Evolutionary conservation across 2,113 vertebrate species (phyloP).

Genomic region (Stomatorhinus ivindoensis): DNA sequence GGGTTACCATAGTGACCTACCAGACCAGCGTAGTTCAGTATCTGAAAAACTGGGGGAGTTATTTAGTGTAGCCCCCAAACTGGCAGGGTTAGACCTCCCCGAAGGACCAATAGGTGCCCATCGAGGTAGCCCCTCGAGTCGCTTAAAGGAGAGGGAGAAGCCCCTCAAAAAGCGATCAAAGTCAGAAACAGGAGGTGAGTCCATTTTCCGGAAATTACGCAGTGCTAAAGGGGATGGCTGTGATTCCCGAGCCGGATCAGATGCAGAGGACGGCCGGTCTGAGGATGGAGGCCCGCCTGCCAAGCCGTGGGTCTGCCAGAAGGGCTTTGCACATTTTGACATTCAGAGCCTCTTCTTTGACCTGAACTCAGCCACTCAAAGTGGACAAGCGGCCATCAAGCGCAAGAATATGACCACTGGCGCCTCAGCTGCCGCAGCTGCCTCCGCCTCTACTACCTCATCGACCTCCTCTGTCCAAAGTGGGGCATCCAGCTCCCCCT

Average conservation of each 20-base stretch:
- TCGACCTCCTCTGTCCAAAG: conserved; percentile 65
- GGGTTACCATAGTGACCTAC: conserved; percentile 84
- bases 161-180: conserved; percentile 94
- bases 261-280: conserved; percentile 83
- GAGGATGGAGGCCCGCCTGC: conserved; percentile 65
- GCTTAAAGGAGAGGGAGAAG: conserved; percentile 94
- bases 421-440: conserved; percentile 87
- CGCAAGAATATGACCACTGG: conserved; percentile 94
- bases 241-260: conserved; percentile 71
- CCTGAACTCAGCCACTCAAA: conserved; percentile 82
- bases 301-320: conserved; percentile 88
- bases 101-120: conserved; percentile 73
- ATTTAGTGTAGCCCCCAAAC: conserved; percentile 72
- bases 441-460: conserved; percentile 79
- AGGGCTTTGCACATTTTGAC: conserved; percentile 92
- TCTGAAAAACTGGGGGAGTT: conserved; percentile 82
- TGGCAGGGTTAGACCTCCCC: conserved; percentile 74
- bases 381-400: conserved; percentile 82
- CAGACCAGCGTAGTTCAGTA: conserved; percentile 78
- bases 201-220: conserved; percentile 95
- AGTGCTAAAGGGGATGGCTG: conserved; percentile 88
- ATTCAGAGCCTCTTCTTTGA: conserved; percentile 95
- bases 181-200: conserved; percentile 92
- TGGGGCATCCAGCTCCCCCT: conserved; percentile 82
- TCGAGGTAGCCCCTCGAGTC: conserved; percentile 80